Conservation (phyloP, 2,113 vertebrate species). For the Dipodomys ordii region DNA sequence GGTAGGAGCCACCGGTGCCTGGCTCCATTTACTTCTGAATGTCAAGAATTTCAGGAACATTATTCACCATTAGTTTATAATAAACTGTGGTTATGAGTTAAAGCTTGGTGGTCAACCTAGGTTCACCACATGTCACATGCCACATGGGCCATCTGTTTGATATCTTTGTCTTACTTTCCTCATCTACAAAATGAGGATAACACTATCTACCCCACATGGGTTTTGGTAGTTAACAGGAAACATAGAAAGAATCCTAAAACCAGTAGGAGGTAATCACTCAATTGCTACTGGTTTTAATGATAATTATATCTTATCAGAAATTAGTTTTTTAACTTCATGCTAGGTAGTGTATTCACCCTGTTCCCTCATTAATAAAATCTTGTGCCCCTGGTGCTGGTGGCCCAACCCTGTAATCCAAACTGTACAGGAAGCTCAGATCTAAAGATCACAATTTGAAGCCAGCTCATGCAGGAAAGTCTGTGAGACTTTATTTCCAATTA, state of each 20-base stretch:
- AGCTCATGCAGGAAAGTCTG: too few species aligned
- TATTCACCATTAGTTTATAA: neutral
- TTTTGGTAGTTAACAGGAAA: neutral
- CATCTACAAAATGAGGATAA: neutral
- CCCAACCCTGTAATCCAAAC: too few species aligned
- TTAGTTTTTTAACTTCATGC: neutral
- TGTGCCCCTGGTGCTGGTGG: too few species aligned
- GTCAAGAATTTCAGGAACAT: neutral
- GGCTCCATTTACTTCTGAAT: neutral
- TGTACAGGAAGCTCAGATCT: too few species aligned
- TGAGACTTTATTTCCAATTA: too few species aligned
- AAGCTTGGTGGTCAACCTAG: neutral
- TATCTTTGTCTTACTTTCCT: neutral
- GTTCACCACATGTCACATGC: neutral
- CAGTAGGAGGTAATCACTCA: neutral
- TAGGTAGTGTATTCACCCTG: neutral
- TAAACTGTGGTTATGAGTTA: neutral
- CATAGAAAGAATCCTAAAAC: neutral
- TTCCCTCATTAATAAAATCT: neutral
- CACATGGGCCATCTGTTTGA: neutral
- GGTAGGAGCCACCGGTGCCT: too few species aligned
- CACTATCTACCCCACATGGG: neutral
- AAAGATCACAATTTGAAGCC: too few species aligned
- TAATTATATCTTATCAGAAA: slow-evolving; percentile 21
- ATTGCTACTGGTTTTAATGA: neutral